Evolutionary conservation across 1,140 invertebrate species (phyloP).

Genomic region (Plodia interpunctella): DNA sequence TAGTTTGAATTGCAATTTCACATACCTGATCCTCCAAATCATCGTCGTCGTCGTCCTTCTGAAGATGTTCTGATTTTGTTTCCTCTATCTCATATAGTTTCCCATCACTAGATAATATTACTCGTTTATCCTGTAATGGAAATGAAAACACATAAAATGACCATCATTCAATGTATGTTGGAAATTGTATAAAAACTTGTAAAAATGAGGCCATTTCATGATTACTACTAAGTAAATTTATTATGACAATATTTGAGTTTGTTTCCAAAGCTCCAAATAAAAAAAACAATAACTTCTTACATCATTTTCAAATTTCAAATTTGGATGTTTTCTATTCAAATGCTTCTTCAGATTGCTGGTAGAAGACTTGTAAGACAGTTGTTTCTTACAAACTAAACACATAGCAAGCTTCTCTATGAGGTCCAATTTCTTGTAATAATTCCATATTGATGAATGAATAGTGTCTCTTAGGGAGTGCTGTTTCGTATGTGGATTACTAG

Average conservation of each 20-base stretch:
- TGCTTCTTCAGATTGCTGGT: constrained; percentile 21
- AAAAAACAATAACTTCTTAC: background rate
- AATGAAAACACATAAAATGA: background rate
- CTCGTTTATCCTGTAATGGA: constrained; percentile 2
- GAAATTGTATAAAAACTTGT: too few species aligned
- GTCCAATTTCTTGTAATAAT: constrained; percentile 18
- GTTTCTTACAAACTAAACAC: constrained; percentile 19
- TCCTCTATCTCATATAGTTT: constrained; percentile 22
- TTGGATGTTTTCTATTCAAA: constrained; percentile 18
- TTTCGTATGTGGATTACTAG: background rate
- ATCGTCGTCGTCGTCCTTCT: constrained; percentile 5
- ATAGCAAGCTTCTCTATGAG: background rate
- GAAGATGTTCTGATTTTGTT: background rate
- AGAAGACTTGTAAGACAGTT: constrained; percentile 11
- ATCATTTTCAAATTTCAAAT: constrained; percentile 8
- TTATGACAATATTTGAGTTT: too few species aligned
- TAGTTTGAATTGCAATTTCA: too few species aligned
- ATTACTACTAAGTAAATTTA: too few species aligned
- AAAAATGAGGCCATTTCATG: too few species aligned
- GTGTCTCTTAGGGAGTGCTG: background rate
- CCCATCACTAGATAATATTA: constrained; percentile 17
- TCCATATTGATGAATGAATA: constrained; percentile 12
- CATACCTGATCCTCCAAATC: too few species aligned
- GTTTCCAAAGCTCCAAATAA: background rate
- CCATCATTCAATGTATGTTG: background rate